Conservation (phyloP, 2,797 vertebrate species). For the Megalops cyprinoides region DNA sequence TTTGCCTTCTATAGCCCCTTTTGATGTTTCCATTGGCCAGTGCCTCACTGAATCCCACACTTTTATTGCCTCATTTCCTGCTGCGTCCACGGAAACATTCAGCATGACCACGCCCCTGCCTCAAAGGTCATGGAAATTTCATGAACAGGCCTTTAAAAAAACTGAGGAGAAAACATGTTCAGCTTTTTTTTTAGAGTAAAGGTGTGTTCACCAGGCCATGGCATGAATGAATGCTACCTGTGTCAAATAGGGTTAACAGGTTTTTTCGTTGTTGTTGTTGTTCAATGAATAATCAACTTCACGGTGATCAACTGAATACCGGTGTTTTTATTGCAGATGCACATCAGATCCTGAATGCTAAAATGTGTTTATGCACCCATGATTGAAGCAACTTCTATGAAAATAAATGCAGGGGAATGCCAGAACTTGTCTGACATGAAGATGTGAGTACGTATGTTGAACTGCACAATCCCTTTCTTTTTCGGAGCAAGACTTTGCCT, state of each 20-base stretch:
- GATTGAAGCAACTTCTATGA: neutral
- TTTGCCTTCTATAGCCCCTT: constrained; percentile 8
- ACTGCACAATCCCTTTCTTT: neutral
- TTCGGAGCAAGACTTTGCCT: neutral
- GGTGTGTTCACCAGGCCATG: neutral
- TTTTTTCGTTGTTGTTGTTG: no score
- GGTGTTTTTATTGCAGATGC: neutral
- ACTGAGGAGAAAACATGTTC: no score
- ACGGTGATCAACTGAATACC: no score
- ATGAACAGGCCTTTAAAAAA: constrained; percentile 9
- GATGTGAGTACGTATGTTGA: neutral
- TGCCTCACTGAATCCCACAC: neutral
- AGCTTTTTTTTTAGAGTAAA: neutral
- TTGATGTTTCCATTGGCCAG: neutral
- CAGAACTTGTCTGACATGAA: neutral
- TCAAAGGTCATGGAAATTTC: constrained; percentile 18
- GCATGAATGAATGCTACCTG: constrained; percentile 15
- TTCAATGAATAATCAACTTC: no score
- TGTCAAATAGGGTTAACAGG: neutral
- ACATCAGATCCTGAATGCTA: neutral
- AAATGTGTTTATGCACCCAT: neutral
- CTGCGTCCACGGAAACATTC: neutral
- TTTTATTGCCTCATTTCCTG: constrained; percentile 24
- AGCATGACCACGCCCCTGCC: neutral
- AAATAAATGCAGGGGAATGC: neutral